Percentiles rank a stretch among this genome's conserved stretches.
phyloP scores from a whole-genome alignment of 2,797 vertebrate genomes.

The Paedocypris micromegethes region DNA sequence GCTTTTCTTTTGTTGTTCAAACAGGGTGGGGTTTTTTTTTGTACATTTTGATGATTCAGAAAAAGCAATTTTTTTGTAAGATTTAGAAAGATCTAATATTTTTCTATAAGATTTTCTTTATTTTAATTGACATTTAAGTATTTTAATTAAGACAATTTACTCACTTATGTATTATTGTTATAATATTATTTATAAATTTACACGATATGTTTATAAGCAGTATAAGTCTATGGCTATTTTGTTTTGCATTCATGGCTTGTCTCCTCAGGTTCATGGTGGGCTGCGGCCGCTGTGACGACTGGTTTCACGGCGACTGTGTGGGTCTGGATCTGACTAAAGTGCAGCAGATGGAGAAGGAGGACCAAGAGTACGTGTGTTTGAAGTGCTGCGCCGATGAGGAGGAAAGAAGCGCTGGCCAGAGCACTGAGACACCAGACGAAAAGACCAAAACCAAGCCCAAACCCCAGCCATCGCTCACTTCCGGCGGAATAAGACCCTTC shows the following conservation, averaged over 20 bases:
- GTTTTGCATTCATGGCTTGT: not conserved
- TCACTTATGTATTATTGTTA: too few species aligned
- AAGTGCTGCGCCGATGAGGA: constrained; percentile 93
- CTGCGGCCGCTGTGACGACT: constrained; percentile 95
- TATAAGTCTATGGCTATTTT: too few species aligned
- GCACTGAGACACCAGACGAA: constrained; percentile 65
- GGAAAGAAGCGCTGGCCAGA: constrained; percentile 63
- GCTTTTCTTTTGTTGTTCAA: too few species aligned
- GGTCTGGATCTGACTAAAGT: constrained; percentile 91
- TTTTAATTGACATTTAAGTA: too few species aligned
- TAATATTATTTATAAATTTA: too few species aligned
- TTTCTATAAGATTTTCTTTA: too few species aligned
- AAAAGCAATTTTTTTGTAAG: too few species aligned
- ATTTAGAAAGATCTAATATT: too few species aligned
- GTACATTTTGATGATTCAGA: too few species aligned
- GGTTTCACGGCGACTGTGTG: constrained; percentile 98
- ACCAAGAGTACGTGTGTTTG: constrained; percentile 94
- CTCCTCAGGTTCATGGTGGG: constrained; percentile 92
- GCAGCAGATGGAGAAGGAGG: constrained; percentile 92
- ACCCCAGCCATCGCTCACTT: constrained; percentile 58
- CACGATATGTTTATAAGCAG: too few species aligned
- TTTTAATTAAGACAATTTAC: too few species aligned
- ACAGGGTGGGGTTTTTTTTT: too few species aligned
- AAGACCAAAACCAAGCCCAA: constrained; percentile 73
- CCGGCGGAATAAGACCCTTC: constrained; percentile 78